Percentiles rank a stretch among this genome's conserved stretches.
Evolutionary conservation across 2,797 vertebrate genomes (phyloP).

Genomic region (Gadopsis marmoratus): DNA sequence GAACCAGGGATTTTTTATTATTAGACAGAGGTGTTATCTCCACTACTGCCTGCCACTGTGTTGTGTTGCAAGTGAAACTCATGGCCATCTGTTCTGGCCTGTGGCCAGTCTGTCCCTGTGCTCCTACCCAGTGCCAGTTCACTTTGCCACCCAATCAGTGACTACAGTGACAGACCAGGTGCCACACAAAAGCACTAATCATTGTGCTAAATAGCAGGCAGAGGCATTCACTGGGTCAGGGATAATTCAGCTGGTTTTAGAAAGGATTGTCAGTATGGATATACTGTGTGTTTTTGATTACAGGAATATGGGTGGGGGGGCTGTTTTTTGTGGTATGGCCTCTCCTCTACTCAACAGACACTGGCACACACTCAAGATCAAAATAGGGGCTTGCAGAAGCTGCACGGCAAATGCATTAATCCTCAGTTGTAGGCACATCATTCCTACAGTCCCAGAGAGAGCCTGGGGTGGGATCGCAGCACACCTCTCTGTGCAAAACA

Average conservation of each 20-base stretch:
- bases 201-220: conserved; percentile 18
- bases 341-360: conserved; percentile 7
- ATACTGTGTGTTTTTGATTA: conserved; percentile 5
- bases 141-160: conserved; percentile 57
- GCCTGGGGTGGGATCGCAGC: conserved; percentile 45
- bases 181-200: conserved; percentile 41
- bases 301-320: not conserved
- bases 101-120: conserved; percentile 54
- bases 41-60: conserved; percentile 56
- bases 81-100: conserved; percentile 69
- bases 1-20: conserved; percentile 57
- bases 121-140: conserved; percentile 47
- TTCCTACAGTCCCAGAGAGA: conserved; percentile 50
- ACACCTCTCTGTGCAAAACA: conserved; percentile 38
- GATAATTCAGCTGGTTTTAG: conserved; percentile 21
- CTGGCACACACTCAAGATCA: conserved; percentile 40
- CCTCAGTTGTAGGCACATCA: conserved; percentile 47
- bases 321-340: conserved; percentile 13
- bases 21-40: conserved; percentile 71
- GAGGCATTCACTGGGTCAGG: conserved; percentile 2
- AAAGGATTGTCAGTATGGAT: not conserved
- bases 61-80: conserved; percentile 63
- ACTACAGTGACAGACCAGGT: conserved; percentile 55
- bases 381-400: conserved; percentile 35
- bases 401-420: conserved; percentile 55